These are phyloP conservation scores for Amblyornis subalaris DNA, from an alignment of 2,113 vertebrate species.

Conservation along the genomic window DNA sequence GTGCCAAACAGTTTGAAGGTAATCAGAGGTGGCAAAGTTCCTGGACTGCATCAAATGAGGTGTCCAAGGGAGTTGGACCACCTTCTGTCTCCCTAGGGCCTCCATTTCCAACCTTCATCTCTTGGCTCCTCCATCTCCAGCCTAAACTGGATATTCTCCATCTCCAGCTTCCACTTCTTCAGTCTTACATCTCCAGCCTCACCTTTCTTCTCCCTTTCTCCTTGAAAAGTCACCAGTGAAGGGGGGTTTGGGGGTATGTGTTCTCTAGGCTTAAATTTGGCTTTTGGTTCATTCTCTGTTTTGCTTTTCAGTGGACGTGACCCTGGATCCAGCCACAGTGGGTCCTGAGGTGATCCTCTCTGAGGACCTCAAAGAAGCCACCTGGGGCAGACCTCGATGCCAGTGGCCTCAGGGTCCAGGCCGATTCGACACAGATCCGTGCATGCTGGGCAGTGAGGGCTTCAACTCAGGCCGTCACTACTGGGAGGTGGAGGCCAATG, in stretches of 20 bases:
- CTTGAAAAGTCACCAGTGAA: not conserved
- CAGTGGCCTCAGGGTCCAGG: not conserved
- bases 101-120: not conserved
- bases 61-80: not conserved
- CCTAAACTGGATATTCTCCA: not conserved
- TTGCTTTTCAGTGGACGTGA: not conserved
- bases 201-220: not conserved
- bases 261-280: not conserved
- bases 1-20: constrained; percentile 14
- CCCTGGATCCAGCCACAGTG: not conserved
- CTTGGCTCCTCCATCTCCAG: not conserved
- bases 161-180: not conserved
- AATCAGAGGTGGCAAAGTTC: not conserved
- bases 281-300: not conserved
- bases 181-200: not conserved
- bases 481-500: constrained; percentile 21
- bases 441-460: not conserved
- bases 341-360: constrained; percentile 49
- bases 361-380: not conserved
- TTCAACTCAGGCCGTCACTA: constrained; percentile 38
- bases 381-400: not conserved
- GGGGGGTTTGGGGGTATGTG: accelerated
- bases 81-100: not conserved
- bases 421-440: not conserved
- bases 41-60: not conserved